These are phyloP conservation scores for Vombatus ursinus DNA, from an alignment of 2,113 vertebrate species.

Conservation along the genomic window DNA sequence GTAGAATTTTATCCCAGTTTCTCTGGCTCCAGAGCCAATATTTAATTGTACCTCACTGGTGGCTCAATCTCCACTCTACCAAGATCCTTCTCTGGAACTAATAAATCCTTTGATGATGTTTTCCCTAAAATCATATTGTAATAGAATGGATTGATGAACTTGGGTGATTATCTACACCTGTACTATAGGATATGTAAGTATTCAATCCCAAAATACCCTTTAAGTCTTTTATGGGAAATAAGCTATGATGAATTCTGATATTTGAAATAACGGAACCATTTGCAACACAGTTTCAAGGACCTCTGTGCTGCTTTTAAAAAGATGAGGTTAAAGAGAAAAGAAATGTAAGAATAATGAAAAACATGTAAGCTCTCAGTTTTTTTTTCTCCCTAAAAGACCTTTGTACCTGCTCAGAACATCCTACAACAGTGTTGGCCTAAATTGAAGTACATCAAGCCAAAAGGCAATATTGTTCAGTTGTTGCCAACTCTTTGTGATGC, in stretches of 20 bases:
- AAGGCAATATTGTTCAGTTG: not conserved
- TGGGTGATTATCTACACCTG: not conserved
- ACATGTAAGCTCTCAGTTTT: not conserved
- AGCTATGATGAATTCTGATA: not conserved
- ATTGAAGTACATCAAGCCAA: not conserved
- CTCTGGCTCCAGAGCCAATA: not conserved
- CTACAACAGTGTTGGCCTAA: not conserved
- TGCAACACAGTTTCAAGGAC: not conserved
- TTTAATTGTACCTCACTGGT: not conserved
- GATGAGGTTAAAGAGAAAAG: not conserved
- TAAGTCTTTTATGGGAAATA: conserved; percentile 41
- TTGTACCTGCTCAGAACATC: not conserved
- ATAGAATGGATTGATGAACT: not conserved
- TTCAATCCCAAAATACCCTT: not conserved
- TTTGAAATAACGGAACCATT: not conserved
- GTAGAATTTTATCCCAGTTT: not conserved
- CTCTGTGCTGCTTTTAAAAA: not conserved
- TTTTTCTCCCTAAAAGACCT: not conserved
- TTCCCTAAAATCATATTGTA: not conserved
- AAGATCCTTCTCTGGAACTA: not conserved
- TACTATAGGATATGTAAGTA: not conserved
- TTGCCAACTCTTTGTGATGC: not conserved
- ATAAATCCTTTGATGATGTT: not conserved
- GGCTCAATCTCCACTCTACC: not conserved
- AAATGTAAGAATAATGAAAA: not conserved